Evolutionary conservation across 2,797 vertebrate genomes (phyloP).

Genomic region (Ceryle rudis): DNA sequence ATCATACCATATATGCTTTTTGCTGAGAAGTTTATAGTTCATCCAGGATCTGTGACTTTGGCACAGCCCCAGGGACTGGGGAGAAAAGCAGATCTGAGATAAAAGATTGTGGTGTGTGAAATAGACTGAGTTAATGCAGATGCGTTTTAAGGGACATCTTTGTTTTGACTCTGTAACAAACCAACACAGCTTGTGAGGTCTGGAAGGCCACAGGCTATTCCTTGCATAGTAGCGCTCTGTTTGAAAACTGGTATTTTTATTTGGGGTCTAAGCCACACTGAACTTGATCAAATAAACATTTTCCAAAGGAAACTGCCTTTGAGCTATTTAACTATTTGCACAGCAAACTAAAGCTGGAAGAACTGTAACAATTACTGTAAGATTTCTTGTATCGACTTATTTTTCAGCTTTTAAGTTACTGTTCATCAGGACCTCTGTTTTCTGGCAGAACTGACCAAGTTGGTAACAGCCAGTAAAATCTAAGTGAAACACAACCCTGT

Average conservation of each 20-base stretch:
- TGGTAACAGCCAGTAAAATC: background rate
- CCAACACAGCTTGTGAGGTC: constrained; percentile 37
- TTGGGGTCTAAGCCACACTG: constrained; percentile 52
- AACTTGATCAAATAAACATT: constrained; percentile 62
- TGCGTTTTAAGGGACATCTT: constrained; percentile 18
- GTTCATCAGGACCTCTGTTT: background rate
- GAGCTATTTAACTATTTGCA: constrained; percentile 54
- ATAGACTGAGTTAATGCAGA: constrained; percentile 10
- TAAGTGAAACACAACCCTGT: background rate
- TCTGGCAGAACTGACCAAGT: background rate
- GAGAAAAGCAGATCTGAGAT: background rate
- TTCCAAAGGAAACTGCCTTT: constrained; percentile 33
- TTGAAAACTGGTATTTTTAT: constrained; percentile 50
- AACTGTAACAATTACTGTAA: background rate
- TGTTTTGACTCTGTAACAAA: constrained; percentile 40
- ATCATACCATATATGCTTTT: background rate
- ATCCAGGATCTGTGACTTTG: background rate
- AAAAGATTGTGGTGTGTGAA: background rate
- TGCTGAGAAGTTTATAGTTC: background rate
- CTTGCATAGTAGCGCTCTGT: constrained; percentile 49
- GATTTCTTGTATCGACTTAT: background rate
- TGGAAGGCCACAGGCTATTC: constrained; percentile 36
- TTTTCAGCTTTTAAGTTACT: background rate
- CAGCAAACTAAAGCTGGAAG: background rate
- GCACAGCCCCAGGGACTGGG: background rate